Conservation (phyloP, 2,797 vertebrate genomes). For the Schizopygopsis malacanthus region DNA sequence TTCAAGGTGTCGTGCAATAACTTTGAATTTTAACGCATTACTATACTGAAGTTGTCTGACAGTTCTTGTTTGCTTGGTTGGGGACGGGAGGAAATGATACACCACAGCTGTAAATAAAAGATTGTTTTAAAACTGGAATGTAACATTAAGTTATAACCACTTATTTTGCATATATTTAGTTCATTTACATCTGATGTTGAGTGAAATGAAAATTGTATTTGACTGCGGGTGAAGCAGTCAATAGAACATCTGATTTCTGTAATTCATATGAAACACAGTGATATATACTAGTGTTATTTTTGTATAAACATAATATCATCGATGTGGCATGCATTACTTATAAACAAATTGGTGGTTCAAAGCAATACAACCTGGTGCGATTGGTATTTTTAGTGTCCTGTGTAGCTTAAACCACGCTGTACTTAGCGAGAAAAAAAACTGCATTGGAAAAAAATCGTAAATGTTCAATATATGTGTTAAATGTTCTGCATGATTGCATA, state of each 20-base stretch:
- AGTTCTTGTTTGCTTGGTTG: constrained; percentile 59
- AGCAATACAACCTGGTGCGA: constrained; percentile 88
- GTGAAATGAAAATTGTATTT: constrained; percentile 68
- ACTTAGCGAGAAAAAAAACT: constrained; percentile 64
- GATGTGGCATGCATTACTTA: constrained; percentile 95
- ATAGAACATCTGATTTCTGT: constrained; percentile 75
- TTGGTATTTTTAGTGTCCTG: constrained; percentile 81
- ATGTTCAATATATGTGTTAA: constrained; percentile 81
- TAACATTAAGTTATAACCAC: constrained; percentile 70
- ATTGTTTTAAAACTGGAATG: constrained; percentile 72
- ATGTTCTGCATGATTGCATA: constrained; percentile 85
- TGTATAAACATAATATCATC: constrained; percentile 88
- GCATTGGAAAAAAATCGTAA: constrained; percentile 75
- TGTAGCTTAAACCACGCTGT: constrained; percentile 80
- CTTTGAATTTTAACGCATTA: constrained; percentile 61
- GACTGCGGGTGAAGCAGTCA: constrained; percentile 69
- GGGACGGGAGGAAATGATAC: constrained; percentile 60
- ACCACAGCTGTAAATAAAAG: constrained; percentile 67
- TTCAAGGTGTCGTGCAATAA: constrained; percentile 66
- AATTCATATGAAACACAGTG: constrained; percentile 85
- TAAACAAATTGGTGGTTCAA: constrained; percentile 87
- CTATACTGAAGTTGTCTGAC: constrained; percentile 66
- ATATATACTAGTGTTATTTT: constrained; percentile 94
- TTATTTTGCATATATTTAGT: constrained; percentile 65
- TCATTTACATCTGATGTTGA: constrained; percentile 57